Base-by-base conservation (phyloP, 2,797 vertebrate species). In the Hydrophis major region DNA sequence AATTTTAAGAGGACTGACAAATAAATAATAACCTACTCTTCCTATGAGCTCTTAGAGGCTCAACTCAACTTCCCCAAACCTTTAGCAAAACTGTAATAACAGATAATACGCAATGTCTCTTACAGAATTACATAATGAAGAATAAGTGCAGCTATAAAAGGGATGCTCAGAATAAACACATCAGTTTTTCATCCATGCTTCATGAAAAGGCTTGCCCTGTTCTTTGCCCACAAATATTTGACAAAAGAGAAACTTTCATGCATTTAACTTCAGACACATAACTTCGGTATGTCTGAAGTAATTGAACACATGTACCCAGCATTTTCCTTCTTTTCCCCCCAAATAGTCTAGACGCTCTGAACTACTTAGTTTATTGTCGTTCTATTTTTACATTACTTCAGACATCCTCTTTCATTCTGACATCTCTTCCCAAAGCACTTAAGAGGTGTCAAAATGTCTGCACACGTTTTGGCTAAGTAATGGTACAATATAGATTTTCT, bases 71-170 rank as follows among this genome's bases (percentile, higher is more conserved):
- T 4, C 4, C 14, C 18, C n/a, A 3, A 42, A 8, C 13, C n/a
- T 56, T 91, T n/a, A 92, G 32, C 60, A 88, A 88, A 60, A 86
- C 18, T 4, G 18, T 32, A 91, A 61, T 47, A 42, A 37, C 47
- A n/a, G 93, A 92, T 89, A 0, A 20, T 91, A 96, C 69, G 90
- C 95, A 95, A 93, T 61, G 55, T 87, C 93, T 95, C 50, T 53
- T 53, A 10, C 95, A 96, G 94, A 94, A 92, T 94, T 63, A 93
- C n/a, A 89, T 57, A 95, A 94, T 74, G 90, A 94, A 96, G 95
- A 94, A 95, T 88, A 25, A 88, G 20, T 28, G 94, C 42, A 63
- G 88, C 20, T 20, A 27, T 89, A 95, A 89, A 94, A 94, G 93
- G 28, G 93, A 37, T 96, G 89, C 88, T 94, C 94, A 94, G 93